phyloP scores from a whole-genome alignment of 2,888 invertebrate species.

The Drosophila lutescens region DNA sequence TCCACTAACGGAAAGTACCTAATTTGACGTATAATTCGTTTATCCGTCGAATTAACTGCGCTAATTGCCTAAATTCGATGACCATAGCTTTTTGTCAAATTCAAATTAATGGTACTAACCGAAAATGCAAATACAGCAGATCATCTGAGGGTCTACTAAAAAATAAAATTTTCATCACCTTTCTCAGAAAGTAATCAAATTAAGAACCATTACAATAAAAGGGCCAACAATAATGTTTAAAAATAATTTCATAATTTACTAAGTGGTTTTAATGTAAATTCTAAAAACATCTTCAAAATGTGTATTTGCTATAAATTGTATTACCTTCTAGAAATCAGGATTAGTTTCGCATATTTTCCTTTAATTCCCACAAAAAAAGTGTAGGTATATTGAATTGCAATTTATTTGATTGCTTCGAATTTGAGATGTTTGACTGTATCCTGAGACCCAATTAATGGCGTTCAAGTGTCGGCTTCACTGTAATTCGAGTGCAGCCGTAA shows the following conservation, averaged over 20 bases:
- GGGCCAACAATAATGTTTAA: too few relatives aligned
- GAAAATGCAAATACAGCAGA: neutral
- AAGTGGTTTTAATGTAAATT: too few relatives aligned
- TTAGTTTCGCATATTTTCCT: neutral
- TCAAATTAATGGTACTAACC: conserved; percentile 3
- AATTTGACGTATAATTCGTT: neutral
- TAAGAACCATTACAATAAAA: neutral
- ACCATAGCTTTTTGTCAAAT: conserved; percentile 1
- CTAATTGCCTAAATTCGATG: neutral
- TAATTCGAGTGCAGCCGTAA: conserved; percentile 20
- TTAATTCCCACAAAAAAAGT: neutral
- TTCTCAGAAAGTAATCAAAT: neutral
- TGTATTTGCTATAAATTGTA: too few relatives aligned
- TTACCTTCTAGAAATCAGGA: too few relatives aligned
- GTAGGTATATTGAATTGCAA: neutral
- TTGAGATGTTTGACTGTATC: conserved; percentile 4
- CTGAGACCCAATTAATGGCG: conserved; percentile 15
- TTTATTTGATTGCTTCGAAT: conserved; percentile 1
- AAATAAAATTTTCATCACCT: neutral
- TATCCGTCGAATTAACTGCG: neutral
- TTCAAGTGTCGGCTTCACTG: conserved; percentile 27
- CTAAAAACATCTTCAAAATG: too few relatives aligned
- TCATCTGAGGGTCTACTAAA: neutral
- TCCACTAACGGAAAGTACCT: neutral
- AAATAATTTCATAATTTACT: too few relatives aligned